Evolutionary conservation across 2,888 invertebrate species (phyloP), one percentile per base, ranked within the genome.

Genomic region (Scrobipalpa costella): DNA sequence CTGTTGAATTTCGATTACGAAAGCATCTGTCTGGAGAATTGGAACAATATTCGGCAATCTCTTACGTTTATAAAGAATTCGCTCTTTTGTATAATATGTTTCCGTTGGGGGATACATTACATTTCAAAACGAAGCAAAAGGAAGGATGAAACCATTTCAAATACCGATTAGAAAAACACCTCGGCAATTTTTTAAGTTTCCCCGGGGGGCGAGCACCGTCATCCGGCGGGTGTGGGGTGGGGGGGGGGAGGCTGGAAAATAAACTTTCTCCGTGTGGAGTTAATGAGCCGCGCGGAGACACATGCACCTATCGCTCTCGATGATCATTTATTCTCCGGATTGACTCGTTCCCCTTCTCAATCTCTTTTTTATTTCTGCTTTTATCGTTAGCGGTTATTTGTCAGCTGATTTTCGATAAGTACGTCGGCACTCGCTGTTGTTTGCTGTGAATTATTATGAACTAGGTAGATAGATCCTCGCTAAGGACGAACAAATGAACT

Each of bases 221-320:
- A 9, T 13, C 11, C 21, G 33, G 34, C 3, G 33, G 15, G 34
- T n/a, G n/a, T n/a, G 15, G 34, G 33, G n/a, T 11, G 52, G 21
- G 52, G 40, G 19, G 50, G 6, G 8, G 47, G 11, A 11, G 11
- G 59, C 52, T 50, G 61, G 59, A 63, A 60, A 62, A 60, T 65
- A 63, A 38, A 57, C 61, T 27, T 49, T 17, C 55, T 52, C 59
- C 34, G 13, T 13, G 36, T 13, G 50, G n/a, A 47, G 7, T 27
- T 63, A 65, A 63, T 65, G 65, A 61, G 44, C 40, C 63, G 63
- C 55, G 50, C 61, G 27, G 61, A 57, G 63, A 61, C 63, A 63
- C 63, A 61, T 50, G 65, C 44, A 44, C 44, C 44, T 65, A 64
- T 63, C 65, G 38, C 33, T 57, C 52, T n/a, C 65, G 6, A 47